These are phyloP conservation scores for Dendronephthya gigantea DNA, from an alignment of 64 coral and sea anemone species.

Conservation along the genomic window DNA sequence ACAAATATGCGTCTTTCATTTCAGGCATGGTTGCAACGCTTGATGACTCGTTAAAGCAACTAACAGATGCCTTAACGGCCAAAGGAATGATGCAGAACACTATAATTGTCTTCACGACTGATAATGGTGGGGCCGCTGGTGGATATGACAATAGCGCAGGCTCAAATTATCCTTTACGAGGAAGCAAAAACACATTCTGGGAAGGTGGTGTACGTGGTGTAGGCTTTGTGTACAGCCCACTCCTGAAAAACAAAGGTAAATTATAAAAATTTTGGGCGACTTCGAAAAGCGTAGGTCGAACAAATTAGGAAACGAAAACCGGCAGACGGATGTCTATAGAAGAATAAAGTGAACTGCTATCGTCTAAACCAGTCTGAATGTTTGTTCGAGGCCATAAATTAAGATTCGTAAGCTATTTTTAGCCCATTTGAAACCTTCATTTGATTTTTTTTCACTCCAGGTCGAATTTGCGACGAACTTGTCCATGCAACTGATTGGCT, in stretches of 20 bases:
- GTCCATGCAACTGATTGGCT: constrained; percentile 91
- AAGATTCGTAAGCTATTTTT: too few relatives aligned
- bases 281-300: neutral
- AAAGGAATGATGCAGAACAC: constrained; percentile 17
- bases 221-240: constrained; percentile 78
- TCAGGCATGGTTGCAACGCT: neutral
- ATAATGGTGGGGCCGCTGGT: constrained; percentile 7
- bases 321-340: too few relatives aligned
- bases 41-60: neutral
- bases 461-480: constrained; percentile 65
- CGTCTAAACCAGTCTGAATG: too few relatives aligned
- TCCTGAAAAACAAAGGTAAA: constrained; percentile 40
- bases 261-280: neutral
- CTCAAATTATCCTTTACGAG: constrained; percentile 5
- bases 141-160: constrained; percentile 9
- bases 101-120: neutral
- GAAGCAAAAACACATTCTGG: constrained; percentile 10
- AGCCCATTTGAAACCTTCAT: too few relatives aligned
- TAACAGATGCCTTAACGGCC: neutral
- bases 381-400: too few relatives aligned
- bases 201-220: constrained; percentile 76
- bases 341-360: too few relatives aligned
- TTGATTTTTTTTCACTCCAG: neutral
- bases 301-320: neutral
- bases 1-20: neutral